These are phyloP conservation scores for Sebastes variabilis DNA, from an alignment of 2,797 vertebrate species.

Conservation along the genomic window DNA sequence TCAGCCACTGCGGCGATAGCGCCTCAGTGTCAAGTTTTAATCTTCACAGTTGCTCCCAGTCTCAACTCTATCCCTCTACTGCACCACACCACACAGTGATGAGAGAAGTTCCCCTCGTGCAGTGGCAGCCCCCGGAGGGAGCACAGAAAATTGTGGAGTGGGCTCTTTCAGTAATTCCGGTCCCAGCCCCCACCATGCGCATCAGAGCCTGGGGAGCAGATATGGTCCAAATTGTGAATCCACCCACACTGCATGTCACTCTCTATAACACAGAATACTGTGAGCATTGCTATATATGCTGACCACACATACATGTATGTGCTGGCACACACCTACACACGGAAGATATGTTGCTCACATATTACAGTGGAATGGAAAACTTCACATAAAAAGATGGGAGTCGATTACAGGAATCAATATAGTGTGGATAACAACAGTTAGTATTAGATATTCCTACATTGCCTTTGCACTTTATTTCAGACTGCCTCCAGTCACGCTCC, in stretches of 20 bases:
- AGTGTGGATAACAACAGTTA: constrained; percentile 24
- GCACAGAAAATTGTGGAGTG: constrained; percentile 41
- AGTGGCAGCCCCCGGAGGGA: constrained; percentile 45
- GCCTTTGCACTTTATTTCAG: constrained; percentile 5
- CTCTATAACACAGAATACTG: constrained; percentile 32
- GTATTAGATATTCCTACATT: constrained; percentile 10
- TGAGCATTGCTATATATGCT: not conserved
- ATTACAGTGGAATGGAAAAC: not conserved
- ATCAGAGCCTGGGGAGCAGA: constrained; percentile 46
- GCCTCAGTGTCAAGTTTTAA: constrained; percentile 24
- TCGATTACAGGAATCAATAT: not conserved
- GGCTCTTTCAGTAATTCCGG: constrained; percentile 57
- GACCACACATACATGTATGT: constrained; percentile 5
- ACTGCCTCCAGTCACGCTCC: constrained; percentile 10
- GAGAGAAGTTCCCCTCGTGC: constrained; percentile 27
- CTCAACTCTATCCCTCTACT: constrained; percentile 11
- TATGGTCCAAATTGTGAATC: constrained; percentile 58
- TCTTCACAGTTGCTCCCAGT: constrained; percentile 20
- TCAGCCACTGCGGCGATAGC: not conserved
- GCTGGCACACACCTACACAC: not conserved
- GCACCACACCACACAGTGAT: not conserved
- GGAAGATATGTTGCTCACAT: not conserved
- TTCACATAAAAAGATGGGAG: not conserved
- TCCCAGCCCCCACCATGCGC: constrained; percentile 40
- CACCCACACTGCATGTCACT: constrained; percentile 60